Base-by-base conservation (phyloP, 2,888 invertebrate genomes). In the Pecten maximus region DNA sequence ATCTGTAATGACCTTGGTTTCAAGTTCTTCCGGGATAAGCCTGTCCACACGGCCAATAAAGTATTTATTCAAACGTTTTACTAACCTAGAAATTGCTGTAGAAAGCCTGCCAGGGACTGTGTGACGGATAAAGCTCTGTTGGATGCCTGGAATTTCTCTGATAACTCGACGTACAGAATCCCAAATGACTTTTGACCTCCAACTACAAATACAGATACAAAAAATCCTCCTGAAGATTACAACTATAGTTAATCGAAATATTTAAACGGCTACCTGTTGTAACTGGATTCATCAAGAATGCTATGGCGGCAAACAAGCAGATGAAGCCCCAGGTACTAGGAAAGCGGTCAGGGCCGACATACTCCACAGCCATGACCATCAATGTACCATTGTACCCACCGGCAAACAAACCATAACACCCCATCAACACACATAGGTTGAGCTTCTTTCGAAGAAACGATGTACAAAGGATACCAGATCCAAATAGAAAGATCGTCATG, bases 111-210 rank as follows among this genome's bases (percentile, higher is more conserved):
- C 15, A 95, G 89, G 16, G 94, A 94, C 39, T 94, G 92, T 91
- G 95, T 93, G 48, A 93, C 91, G 28, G 94, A 94, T 40, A 95
- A 89, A 40, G 93, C 93, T 23, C 92, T 89, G 19, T 93, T 91
- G 0, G 92, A 88, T 60, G 92, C 92, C 0, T 93, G 87, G 88
- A 91, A 93, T 87, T 92, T 91, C 23, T 40, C 48, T 1, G 88
- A 50, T 19, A 92, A 87, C 23, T 94, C 94, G 40, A 93, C 93
- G 90, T 93, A 93, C 23, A 94, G 91, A 19, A 94, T 93, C 3
- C 94, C 94, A 90, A 94, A 94, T 0, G 93, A 94, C 89, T 94
- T 94, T 40, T 93, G 88, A 2, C 93, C 92, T 40, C 94, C 94
- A 60, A 94, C 92, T 23, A 91, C 91, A 74, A 94, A 90, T 23